These are phyloP conservation scores for Serrognathus titanus DNA, from an alignment of 2,888 invertebrate genomes.

Conservation along the genomic window DNA sequence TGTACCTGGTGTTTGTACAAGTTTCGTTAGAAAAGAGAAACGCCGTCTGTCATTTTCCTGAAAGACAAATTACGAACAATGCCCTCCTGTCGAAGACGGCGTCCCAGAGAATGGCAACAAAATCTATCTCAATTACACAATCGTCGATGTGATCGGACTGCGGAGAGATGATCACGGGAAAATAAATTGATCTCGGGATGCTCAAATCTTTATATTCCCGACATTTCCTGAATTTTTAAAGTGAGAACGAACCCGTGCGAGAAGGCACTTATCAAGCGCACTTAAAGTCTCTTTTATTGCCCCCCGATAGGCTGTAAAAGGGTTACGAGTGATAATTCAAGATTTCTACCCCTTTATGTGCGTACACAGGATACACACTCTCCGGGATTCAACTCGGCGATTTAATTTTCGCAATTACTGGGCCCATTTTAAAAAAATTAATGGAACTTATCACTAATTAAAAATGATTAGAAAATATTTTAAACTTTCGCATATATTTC, in stretches of 20 bases:
- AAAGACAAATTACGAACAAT: background rate
- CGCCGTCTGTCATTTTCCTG: too few species aligned
- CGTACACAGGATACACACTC: background rate
- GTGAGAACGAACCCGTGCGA: conserved; percentile 36
- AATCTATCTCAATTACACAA: conserved; percentile 30
- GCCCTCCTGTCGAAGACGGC: background rate
- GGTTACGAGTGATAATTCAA: conserved; percentile 50
- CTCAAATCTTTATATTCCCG: conserved; percentile 34
- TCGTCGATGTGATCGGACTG: conserved; percentile 26
- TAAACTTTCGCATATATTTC: too few species aligned
- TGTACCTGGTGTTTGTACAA: too few species aligned
- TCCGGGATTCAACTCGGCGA: too few species aligned
- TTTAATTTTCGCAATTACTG: too few species aligned
- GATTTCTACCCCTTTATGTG: conserved; percentile 20
- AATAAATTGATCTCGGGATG: conserved; percentile 20
- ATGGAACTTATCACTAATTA: too few species aligned
- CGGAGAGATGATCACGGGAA: conserved; percentile 22
- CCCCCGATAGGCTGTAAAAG: conserved; percentile 52
- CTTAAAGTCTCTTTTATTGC: conserved; percentile 50
- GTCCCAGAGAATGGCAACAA: conserved; percentile 9
- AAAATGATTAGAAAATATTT: too few species aligned
- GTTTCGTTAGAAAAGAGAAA: too few species aligned
- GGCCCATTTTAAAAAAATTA: too few species aligned
- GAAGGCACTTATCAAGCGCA: conserved; percentile 48
- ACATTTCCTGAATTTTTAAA: conserved; percentile 45